These are phyloP conservation scores for Dasyprocta punctata DNA, from an alignment of 2,113 vertebrate genomes.

Conservation along the genomic window DNA sequence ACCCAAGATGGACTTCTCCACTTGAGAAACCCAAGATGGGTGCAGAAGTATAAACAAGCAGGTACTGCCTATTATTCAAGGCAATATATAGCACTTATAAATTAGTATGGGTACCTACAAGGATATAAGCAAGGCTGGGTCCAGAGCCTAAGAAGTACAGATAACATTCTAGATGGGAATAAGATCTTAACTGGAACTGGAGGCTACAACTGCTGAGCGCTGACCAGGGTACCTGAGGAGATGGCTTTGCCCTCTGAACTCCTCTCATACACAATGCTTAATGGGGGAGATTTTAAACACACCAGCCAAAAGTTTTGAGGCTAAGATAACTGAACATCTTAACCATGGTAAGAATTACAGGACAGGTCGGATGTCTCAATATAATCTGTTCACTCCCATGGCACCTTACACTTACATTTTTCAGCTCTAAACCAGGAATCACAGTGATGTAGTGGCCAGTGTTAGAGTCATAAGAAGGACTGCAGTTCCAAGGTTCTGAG, in stretches of 20 bases:
- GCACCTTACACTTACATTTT: background rate
- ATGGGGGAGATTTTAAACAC: background rate
- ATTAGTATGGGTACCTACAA: background rate
- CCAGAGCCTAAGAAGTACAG: background rate
- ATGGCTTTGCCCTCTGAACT: background rate
- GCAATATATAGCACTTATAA: background rate
- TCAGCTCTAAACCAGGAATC: background rate
- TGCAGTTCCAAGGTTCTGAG: background rate
- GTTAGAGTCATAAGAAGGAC: no score
- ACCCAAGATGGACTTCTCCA: no score
- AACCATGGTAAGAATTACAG: background rate
- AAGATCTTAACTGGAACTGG: background rate
- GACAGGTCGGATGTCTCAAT: background rate
- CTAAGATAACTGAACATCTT: background rate
- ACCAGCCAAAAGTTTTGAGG: background rate
- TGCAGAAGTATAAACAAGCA: no score
- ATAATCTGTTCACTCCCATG: no score
- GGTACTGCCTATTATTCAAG: no score
- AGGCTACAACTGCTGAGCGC: background rate
- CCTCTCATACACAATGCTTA: background rate
- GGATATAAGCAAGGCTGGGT: background rate
- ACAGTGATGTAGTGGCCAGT: background rate
- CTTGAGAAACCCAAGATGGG: no score
- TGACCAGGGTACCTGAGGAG: background rate
- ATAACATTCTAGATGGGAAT: background rate